Percentiles rank a stretch among this genome's conserved stretches.
These are phyloP conservation scores for Vombatus ursinus DNA, from an alignment of 2,113 vertebrate genomes.

Conservation along the genomic window DNA sequence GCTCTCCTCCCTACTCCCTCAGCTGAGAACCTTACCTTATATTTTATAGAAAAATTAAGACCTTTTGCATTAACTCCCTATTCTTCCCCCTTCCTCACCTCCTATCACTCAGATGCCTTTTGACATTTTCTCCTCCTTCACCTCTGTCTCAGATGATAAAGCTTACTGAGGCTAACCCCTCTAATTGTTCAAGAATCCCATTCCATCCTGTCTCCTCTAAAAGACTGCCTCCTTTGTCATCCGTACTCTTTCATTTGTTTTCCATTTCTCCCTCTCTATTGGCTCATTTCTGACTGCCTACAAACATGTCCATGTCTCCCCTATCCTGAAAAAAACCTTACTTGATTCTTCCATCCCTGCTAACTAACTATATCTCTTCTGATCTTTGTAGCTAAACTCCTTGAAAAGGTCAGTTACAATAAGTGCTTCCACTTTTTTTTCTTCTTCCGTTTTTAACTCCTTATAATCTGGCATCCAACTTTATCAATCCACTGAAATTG, in stretches of 20 bases:
- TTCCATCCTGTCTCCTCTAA: background rate
- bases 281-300: background rate
- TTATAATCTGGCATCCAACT: background rate
- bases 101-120: background rate
- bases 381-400: background rate
- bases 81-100: background rate
- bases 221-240: background rate
- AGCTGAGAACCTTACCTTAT: background rate
- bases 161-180: background rate
- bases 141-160: background rate
- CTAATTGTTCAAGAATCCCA: background rate
- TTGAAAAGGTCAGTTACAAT: background rate
- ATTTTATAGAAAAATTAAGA: background rate
- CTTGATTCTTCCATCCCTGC: background rate
- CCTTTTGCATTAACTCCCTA: background rate
- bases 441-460: background rate
- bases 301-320: background rate
- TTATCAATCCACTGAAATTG: background rate
- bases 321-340: background rate
- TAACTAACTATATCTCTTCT: background rate
- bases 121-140: background rate
- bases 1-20: background rate
- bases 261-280: background rate
- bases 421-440: background rate
- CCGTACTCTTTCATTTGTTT: background rate